Evolutionary conservation across 2,888 invertebrate species (phyloP).

Genomic region (Girardia tigrina): DNA sequence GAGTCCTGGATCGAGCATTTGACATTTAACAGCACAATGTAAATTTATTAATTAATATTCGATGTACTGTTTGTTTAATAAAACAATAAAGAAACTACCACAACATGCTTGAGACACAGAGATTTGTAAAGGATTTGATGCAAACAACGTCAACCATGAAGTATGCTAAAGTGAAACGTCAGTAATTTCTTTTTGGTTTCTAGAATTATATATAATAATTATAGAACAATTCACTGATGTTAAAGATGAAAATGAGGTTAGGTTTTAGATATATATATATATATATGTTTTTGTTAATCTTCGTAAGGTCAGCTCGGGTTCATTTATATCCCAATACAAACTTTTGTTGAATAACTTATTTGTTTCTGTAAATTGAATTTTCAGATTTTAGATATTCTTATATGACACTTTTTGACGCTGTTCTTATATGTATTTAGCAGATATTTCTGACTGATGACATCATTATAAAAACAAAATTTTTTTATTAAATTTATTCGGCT

Average conservation of each 20-base stretch:
- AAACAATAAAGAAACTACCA: not conserved
- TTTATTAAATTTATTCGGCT: too few relatives aligned
- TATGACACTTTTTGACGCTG: too few relatives aligned
- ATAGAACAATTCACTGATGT: not conserved
- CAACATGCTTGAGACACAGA: conserved; percentile 9
- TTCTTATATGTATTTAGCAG: too few relatives aligned
- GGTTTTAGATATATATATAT: too few relatives aligned
- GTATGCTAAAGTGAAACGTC: conserved; percentile 8
- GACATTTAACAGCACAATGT: not conserved
- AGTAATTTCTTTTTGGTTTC: not conserved
- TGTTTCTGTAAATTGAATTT: too few relatives aligned
- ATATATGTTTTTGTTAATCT: too few relatives aligned
- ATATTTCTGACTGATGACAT: too few relatives aligned
- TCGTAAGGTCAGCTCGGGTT: too few relatives aligned
- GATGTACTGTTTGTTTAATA: not conserved
- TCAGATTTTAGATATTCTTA: too few relatives aligned
- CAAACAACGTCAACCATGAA: not conserved
- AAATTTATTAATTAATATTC: not conserved
- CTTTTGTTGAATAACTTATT: too few relatives aligned
- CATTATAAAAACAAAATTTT: too few relatives aligned
- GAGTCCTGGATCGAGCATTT: not conserved
- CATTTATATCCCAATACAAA: too few relatives aligned
- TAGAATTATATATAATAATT: not conserved
- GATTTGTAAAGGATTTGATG: not conserved
- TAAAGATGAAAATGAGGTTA: not conserved